Conservation (phyloP, 1,140 invertebrate genomes). For the Cydia splendana region DNA sequence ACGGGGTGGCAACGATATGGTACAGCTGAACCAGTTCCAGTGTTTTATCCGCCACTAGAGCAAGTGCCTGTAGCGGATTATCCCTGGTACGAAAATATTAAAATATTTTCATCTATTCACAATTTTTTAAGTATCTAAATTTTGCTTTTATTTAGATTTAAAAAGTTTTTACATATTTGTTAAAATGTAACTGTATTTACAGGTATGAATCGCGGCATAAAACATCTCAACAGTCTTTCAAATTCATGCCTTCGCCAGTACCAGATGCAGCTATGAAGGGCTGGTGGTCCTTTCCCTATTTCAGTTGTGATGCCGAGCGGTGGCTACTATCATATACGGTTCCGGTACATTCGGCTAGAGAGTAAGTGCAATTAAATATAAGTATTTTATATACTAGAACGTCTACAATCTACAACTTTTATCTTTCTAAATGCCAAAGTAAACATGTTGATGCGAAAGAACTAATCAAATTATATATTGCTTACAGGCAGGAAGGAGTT, state of each 20-base stretch:
- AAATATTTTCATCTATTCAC: neutral
- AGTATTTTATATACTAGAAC: neutral
- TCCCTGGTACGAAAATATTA: constrained; percentile 61
- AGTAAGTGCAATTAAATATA: constrained; percentile 64
- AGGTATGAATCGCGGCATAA: constrained; percentile 74
- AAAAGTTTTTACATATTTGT: neutral
- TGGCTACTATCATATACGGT: constrained; percentile 91
- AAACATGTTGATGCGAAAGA: neutral
- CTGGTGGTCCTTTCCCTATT: constrained; percentile 91
- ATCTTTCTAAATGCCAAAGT: neutral
- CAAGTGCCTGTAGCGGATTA: constrained; percentile 68
- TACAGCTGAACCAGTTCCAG: constrained; percentile 60
- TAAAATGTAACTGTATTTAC: constrained; percentile 34
- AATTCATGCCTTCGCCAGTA: constrained; percentile 84
- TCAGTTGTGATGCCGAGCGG: constrained; percentile 84
- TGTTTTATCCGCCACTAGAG: constrained; percentile 57
- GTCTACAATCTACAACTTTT: no score
- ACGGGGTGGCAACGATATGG: constrained; percentile 66
- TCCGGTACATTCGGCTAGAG: constrained; percentile 82
- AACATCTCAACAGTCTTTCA: constrained; percentile 82
- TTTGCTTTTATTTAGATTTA: no score
- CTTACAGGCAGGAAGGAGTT: constrained; percentile 85
- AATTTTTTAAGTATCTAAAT: no score
- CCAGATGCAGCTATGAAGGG: constrained; percentile 84
- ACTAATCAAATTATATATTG: constrained; percentile 29